Evolutionary conservation across 2,113 vertebrate genomes (phyloP).

Genomic region (Hemiprocne comata): DNA sequence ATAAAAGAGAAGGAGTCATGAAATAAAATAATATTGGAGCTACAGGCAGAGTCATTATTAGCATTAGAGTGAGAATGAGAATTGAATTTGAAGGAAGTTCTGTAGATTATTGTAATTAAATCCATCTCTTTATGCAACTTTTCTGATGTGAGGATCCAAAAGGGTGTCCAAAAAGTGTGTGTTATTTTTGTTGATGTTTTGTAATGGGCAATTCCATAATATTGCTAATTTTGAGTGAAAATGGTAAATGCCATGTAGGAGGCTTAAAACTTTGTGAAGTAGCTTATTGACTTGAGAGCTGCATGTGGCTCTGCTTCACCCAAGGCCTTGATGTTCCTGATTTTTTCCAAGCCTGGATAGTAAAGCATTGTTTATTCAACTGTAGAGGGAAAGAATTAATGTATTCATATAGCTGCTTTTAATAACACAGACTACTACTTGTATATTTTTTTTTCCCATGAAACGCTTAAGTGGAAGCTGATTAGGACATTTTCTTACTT

Average conservation of each 20-base stretch:
- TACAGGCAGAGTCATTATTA: background rate
- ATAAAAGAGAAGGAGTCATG: background rate
- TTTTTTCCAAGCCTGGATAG: background rate
- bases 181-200: background rate
- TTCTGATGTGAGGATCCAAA: background rate
- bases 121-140: background rate
- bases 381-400: constrained; percentile 19
- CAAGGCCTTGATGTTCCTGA: background rate
- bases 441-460: background rate
- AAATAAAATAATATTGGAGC: background rate
- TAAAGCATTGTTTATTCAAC: constrained; percentile 28
- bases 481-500: constrained; percentile 23
- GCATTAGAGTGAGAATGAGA: background rate
- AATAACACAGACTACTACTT: background rate
- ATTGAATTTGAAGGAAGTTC: background rate
- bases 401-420: constrained; percentile 22
- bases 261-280: background rate
- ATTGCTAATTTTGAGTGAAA: background rate
- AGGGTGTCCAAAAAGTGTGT: background rate
- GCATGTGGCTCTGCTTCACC: background rate
- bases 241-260: background rate
- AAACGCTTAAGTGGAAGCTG: background rate
- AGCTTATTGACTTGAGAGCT: background rate
- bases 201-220: background rate
- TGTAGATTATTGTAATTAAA: background rate